These are phyloP conservation scores for Canis aureus DNA, from an alignment of 2,113 vertebrate species.

Conservation along the genomic window DNA sequence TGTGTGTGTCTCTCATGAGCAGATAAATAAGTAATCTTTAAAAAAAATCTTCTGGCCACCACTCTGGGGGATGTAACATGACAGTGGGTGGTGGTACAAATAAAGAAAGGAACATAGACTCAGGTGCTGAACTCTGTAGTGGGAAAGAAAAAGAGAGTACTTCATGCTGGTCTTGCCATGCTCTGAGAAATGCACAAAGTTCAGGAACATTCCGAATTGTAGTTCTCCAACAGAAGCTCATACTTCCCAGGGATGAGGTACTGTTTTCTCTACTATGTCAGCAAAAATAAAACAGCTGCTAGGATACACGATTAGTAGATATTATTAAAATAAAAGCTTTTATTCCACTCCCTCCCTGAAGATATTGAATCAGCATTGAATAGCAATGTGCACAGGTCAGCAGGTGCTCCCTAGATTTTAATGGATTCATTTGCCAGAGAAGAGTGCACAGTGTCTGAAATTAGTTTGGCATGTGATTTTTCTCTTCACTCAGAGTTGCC, in stretches of 20 bases:
- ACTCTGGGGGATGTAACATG: background rate
- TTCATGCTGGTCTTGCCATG: background rate
- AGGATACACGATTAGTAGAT: conserved; percentile 33
- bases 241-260: background rate
- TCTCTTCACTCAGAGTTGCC: conserved; percentile 7
- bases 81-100: background rate
- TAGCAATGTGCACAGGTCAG: conserved; percentile 28
- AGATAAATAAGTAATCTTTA: too few species aligned
- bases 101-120: background rate
- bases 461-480: conserved; percentile 11
- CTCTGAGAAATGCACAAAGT: background rate
- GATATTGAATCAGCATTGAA: conserved; percentile 61
- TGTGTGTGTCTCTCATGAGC: too few species aligned
- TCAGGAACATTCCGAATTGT: background rate
- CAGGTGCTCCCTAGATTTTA: conserved; percentile 36
- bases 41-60: background rate
- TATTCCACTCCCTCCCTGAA: conserved; percentile 31
- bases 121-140: background rate
- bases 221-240: background rate
- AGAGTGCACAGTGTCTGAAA: background rate
- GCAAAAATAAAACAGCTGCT: conserved; percentile 48
- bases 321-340: conserved; percentile 61
- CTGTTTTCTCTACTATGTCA: background rate
- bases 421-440: conserved; percentile 59
- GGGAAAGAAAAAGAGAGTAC: background rate